phyloP scores from a whole-genome alignment of 2,888 invertebrate genomes.

The Amphipyra berbera region DNA sequence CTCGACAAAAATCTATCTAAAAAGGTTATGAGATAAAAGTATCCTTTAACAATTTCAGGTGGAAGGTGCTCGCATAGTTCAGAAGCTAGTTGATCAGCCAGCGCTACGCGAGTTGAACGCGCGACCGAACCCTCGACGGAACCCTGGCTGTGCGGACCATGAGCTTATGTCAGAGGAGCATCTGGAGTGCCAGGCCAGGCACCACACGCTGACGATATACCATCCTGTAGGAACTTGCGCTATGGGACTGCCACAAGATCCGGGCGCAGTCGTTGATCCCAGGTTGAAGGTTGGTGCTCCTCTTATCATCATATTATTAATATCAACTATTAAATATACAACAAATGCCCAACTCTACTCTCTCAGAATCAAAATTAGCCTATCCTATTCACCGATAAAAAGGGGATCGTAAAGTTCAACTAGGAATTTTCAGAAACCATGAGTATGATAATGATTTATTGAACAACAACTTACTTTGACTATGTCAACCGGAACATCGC shows the following conservation, averaged over 20 bases:
- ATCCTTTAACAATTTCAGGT: conserved; percentile 82
- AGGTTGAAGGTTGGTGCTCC: conserved; percentile 81
- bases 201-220: conserved; percentile 94
- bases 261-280: conserved; percentile 92
- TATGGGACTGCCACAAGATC: conserved; percentile 91
- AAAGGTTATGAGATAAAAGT: no score
- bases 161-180: conserved; percentile 93
- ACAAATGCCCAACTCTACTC: no score
- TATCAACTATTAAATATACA: neutral
- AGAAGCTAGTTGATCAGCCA: conserved; percentile 90
- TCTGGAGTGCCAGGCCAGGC: conserved; percentile 93
- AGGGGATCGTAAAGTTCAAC: no score
- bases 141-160: conserved; percentile 91
- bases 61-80: conserved; percentile 93
- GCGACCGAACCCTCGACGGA: conserved; percentile 91
- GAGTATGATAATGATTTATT: no score
- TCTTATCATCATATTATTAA: no score
- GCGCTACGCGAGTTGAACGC: conserved; percentile 91
- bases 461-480: no score
- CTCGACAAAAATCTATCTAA: no score
- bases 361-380: no score
- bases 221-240: conserved; percentile 95
- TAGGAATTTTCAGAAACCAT: no score
- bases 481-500: no score
- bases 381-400: no score